Base-by-base conservation (phyloP, 2,113 vertebrate species). In the Aptenodytes forsteri region DNA sequence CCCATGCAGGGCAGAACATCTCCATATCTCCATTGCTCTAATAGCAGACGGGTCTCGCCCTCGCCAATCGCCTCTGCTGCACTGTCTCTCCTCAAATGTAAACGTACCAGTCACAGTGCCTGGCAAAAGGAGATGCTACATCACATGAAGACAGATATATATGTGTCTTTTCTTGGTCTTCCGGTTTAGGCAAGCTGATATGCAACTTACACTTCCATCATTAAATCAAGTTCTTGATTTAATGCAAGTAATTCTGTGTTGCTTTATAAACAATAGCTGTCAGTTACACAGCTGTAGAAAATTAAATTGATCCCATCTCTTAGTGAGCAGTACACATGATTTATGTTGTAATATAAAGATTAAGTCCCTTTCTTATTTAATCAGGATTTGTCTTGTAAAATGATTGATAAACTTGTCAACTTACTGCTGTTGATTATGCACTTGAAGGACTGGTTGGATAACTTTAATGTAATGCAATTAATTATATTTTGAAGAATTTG, bases 401-500 rank as follows among this genome's bases (percentile, higher is more conserved):
- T 32, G 80, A 94, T 75, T 49, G 70, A 96, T 91, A 94, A 91
- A 94, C 52, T 64, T 85, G 46, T 89, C 81, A 62, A 22, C 49
- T 69, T 82, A 62, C 79, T 84, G 42, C 96, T 94, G 80, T 91
- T 95, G 69, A 93, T 97, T 91, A 83, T 75, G 84, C 29, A 91
- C 36, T 72, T 89, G 40, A 86, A 84, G 64, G 75, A 71, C 64
- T 65, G 29, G 42, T 30, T 87, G 61, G 61, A 34, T 87, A 91
- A 83, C 25, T 79, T 83, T 26, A 88, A 64, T 40, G 44, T 47
- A 86, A 83, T 92, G 40, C 40, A 58, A 80, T 97, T 89, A 97
- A 82, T 97, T 96, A 83, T 44, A 93, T 69, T 88, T 73, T 76
- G 70, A 62, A 55, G 87, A 79, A 89, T 94, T 66, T 82, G 64